These are phyloP conservation scores for Ophion costatus DNA, from an alignment of 2,888 invertebrate genomes.

Conservation along the genomic window DNA sequence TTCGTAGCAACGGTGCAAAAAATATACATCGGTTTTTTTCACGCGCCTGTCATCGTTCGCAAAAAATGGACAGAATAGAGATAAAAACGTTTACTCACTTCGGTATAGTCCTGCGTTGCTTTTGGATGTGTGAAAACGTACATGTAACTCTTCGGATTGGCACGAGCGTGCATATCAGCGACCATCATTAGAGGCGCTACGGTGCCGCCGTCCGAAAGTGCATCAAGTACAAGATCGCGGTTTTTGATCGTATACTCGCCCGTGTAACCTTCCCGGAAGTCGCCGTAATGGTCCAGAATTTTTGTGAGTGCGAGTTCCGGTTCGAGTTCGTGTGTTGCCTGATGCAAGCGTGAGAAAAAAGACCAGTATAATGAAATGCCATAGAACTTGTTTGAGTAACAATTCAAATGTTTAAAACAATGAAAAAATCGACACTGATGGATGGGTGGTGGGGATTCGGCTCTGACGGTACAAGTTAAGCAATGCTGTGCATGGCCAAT, in stretches of 20 bases:
- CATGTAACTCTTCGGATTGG: slow-evolving; percentile 92
- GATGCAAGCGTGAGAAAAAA: slow-evolving; percentile 3
- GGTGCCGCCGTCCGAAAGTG: slow-evolving; percentile 94
- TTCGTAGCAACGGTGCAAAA: no score
- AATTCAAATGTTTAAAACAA: neutral
- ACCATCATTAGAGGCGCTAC: slow-evolving; percentile 92
- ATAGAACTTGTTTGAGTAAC: neutral
- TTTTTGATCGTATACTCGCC: slow-evolving; percentile 86
- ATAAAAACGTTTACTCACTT: slow-evolving; percentile 85
- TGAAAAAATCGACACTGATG: neutral
- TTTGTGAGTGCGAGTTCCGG: slow-evolving; percentile 78
- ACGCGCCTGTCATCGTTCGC: no score
- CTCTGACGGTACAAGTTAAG: no score
- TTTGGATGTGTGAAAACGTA: slow-evolving; percentile 95
- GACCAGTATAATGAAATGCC: neutral
- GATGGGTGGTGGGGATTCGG: no score
- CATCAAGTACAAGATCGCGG: slow-evolving; percentile 92
- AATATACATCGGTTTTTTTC: no score
- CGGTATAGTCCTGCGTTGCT: slow-evolving; percentile 90
- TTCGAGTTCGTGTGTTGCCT: slow-evolving; percentile 81
- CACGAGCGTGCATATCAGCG: slow-evolving; percentile 90
- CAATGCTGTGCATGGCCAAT: no score
- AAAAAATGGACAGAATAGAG: no score
- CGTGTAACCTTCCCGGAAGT: slow-evolving; percentile 85
- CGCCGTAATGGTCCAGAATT: slow-evolving; percentile 79